A percentile compares a stretch with the other conserved stretches of the same genome.
These are phyloP conservation scores for Heliconius himera DNA, from an alignment of 1,140 invertebrate genomes.

Conservation along the genomic window DNA sequence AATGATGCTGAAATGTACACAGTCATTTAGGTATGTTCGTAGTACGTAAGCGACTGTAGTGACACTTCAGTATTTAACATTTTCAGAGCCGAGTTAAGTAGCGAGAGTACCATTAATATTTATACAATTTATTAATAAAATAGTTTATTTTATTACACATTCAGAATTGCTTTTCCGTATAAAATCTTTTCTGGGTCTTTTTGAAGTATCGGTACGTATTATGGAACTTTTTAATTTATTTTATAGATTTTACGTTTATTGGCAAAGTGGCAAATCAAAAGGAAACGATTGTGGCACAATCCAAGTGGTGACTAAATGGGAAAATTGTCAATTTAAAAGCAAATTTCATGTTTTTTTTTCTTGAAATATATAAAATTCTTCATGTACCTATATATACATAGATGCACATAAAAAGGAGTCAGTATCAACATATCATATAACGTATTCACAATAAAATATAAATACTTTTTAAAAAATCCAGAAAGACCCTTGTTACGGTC, in stretches of 20 bases:
- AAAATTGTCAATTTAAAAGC: too few relatives aligned
- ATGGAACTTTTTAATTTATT: too few relatives aligned
- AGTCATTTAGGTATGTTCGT: slow-evolving; percentile 45
- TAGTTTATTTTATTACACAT: slow-evolving; percentile 4
- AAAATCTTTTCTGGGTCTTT: background rate
- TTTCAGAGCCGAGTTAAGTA: slow-evolving; percentile 16
- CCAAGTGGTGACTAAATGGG: too few relatives aligned
- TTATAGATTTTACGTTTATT: too few relatives aligned
- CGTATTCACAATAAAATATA: slow-evolving; percentile 6
- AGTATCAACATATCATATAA: background rate
- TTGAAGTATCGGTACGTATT: background rate
- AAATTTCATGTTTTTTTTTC: too few relatives aligned
- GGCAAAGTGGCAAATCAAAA: too few relatives aligned
- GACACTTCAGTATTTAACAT: slow-evolving; percentile 33
- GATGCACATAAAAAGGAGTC: too few relatives aligned
- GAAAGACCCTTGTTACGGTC: slow-evolving; percentile 54
- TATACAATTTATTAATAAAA: slow-evolving; percentile 12
- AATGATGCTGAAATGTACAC: slow-evolving; percentile 51
- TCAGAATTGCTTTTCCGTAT: background rate
- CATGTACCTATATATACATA: too few relatives aligned
- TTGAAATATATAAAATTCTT: too few relatives aligned
- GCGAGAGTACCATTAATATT: background rate
- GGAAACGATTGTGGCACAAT: too few relatives aligned
- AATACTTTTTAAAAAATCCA: slow-evolving; percentile 13
- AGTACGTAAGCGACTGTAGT: slow-evolving; percentile 39